phyloP scores from a whole-genome alignment of 2,888 invertebrate genomes.

The Nomada flava region DNA sequence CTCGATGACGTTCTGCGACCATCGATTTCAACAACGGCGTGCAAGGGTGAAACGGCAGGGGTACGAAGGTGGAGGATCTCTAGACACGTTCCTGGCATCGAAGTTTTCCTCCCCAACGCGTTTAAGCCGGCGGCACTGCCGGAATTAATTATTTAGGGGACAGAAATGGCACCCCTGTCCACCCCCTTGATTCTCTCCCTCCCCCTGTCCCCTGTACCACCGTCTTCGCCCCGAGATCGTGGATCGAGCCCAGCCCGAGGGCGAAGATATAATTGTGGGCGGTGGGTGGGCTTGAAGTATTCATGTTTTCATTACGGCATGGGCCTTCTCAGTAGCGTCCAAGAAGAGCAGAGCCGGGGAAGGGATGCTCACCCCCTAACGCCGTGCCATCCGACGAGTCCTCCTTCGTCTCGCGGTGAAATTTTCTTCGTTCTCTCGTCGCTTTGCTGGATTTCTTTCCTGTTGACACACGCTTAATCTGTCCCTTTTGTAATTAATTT shows the following conservation, averaged over 20 bases:
- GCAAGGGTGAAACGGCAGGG: constrained; percentile 21
- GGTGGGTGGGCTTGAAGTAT: constrained; percentile 83
- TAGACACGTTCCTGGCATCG: constrained; percentile 72
- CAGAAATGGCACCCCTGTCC: constrained; percentile 82
- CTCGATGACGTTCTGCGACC: constrained; percentile 41
- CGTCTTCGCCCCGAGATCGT: constrained; percentile 59
- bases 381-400: constrained; percentile 19
- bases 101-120: constrained; percentile 74
- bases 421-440: constrained; percentile 20
- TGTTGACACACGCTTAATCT: constrained; percentile 46
- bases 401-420: constrained; percentile 14
- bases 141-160: constrained; percentile 85
- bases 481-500: constrained; percentile 34
- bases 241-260: constrained; percentile 79
- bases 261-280: constrained; percentile 84
- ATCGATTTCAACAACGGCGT: constrained; percentile 61
- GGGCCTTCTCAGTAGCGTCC: constrained; percentile 70
- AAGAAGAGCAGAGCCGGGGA: constrained; percentile 57
- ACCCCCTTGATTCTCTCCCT: constrained; percentile 75
- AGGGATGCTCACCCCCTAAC: constrained; percentile 70
- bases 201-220: constrained; percentile 49
- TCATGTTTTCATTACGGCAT: constrained; percentile 83
- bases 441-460: constrained; percentile 12
- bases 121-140: constrained; percentile 83
- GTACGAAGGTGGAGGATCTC: constrained; percentile 60